Conservation (phyloP, 1,140 invertebrate species). For the Linepithema humile region DNA sequence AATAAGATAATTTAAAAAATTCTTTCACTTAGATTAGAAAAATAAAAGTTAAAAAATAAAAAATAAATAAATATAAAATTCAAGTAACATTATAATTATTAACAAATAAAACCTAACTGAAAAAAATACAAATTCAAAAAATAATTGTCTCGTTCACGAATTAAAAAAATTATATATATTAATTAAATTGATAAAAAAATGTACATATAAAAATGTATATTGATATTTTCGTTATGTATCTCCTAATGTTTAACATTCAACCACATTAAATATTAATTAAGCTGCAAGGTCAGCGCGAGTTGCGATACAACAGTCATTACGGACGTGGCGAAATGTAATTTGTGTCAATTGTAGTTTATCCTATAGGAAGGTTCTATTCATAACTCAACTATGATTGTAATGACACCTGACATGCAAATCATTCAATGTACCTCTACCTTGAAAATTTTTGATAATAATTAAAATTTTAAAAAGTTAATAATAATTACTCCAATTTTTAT, state of each 20-base stretch:
- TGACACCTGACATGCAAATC: neutral
- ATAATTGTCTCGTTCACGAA: too few species aligned
- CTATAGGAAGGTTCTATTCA: neutral
- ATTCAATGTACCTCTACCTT: neutral
- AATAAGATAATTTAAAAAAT: too few species aligned
- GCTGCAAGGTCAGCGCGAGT: neutral
- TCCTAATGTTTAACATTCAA: neutral
- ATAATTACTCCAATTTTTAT: neutral
- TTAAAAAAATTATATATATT: too few species aligned
- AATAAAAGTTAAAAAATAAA: too few species aligned
- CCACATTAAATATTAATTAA: neutral
- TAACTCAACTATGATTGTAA: neutral
- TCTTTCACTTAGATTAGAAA: too few species aligned
- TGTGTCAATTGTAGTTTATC: constrained; percentile 7
- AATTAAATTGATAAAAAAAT: too few species aligned
- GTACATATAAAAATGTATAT: neutral
- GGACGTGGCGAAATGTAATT: constrained; percentile 8
- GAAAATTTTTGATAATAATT: neutral
- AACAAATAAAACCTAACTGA: too few species aligned
- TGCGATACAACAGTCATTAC: constrained; percentile 5
- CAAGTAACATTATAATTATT: too few species aligned
- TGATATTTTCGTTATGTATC: neutral
- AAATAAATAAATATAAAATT: too few species aligned
- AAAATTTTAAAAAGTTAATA: neutral
- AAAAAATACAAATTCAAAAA: too few species aligned